Conservation (phyloP, 2,113 vertebrate genomes). For the Nannospalax galili region DNA sequence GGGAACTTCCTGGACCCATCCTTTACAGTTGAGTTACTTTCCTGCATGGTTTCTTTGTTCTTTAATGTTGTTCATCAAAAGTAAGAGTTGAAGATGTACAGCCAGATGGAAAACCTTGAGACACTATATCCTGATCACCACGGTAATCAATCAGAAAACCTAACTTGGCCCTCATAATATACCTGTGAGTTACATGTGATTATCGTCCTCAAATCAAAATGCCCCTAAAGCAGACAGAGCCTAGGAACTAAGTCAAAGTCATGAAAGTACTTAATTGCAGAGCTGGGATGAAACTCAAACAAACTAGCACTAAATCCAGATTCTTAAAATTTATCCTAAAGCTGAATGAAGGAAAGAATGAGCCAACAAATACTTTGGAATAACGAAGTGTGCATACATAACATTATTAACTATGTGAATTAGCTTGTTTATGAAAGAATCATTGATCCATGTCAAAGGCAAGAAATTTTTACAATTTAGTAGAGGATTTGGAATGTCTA, state of each 20-base stretch:
- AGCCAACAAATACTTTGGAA: neutral
- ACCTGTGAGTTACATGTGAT: neutral
- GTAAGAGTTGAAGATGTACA: neutral
- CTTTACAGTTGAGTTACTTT: neutral
- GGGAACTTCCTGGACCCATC: accelerated
- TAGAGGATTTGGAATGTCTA: neutral
- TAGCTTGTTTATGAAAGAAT: neutral
- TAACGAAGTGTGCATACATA: neutral
- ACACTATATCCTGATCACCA: neutral
- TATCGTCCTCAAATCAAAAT: neutral
- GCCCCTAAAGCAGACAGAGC: neutral
- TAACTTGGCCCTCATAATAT: neutral
- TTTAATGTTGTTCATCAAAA: neutral
- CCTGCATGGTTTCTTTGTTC: neutral
- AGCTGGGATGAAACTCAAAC: neutral
- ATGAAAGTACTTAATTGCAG: neutral
- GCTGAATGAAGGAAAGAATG: neutral
- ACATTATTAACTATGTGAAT: neutral
- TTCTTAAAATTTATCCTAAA: neutral
- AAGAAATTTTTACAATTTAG: neutral
- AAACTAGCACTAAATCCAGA: neutral
- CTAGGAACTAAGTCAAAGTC: neutral
- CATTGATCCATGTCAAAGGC: accelerated
- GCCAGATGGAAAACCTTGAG: neutral
- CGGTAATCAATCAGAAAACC: neutral